Percentiles rank a stretch among this genome's conserved stretches.
phyloP scores from a whole-genome alignment of 2,888 invertebrate species.

The Zonitis immaculata region DNA sequence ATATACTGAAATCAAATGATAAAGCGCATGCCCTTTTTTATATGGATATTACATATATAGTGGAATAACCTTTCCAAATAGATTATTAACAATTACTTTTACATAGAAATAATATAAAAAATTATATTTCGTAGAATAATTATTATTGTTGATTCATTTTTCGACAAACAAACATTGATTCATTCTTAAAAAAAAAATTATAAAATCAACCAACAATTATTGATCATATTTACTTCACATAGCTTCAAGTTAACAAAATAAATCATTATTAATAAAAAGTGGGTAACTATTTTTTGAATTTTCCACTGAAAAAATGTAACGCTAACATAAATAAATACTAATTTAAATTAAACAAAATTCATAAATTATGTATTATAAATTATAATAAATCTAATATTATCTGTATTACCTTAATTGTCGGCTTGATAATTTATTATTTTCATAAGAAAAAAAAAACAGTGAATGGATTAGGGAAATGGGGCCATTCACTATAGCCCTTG shows the following conservation, averaged over 20 bases:
- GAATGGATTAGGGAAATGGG: background rate
- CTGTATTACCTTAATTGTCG: background rate
- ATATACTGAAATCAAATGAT: constrained; percentile 12
- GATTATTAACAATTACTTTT: background rate
- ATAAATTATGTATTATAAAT: too few species aligned
- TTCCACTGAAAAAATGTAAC: too few species aligned
- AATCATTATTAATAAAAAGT: too few species aligned
- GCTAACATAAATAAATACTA: background rate
- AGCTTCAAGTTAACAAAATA: too few species aligned
- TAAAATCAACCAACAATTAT: too few species aligned
- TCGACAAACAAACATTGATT: background rate
- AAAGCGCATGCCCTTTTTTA: constrained; percentile 19
- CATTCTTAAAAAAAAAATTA: too few species aligned
- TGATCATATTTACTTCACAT: too few species aligned
- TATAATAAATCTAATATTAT: too few species aligned
- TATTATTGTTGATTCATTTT: background rate
- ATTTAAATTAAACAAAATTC: background rate
- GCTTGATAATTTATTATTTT: background rate
- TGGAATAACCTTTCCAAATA: background rate
- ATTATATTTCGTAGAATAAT: background rate
- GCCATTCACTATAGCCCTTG: background rate
- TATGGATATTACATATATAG: too few species aligned
- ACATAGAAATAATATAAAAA: background rate
- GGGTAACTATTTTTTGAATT: too few species aligned
- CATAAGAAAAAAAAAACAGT: background rate